Base-by-base conservation (phyloP, 2,797 vertebrate species). In the Molossus alvarezi region DNA sequence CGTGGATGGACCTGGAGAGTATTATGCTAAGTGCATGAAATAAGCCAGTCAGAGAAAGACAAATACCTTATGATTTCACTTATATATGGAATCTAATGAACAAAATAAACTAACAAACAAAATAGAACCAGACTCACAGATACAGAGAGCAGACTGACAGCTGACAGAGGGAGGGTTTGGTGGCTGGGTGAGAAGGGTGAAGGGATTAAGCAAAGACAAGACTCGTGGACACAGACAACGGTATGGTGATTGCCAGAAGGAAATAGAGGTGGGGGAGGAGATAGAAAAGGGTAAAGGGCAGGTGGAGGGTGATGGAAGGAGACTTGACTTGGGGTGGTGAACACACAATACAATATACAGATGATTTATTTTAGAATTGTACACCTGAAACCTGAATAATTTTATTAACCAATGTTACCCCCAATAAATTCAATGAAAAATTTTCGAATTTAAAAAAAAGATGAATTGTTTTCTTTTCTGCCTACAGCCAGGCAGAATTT, bases 401-500 rank as follows among this genome's bases (percentile, higher is more conserved):
- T 57, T 57, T 77, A 77, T 57, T 57, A 77, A 77, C n/a, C 29
- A 55, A 33, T 33, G n/a, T 57, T 51, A 77, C 10, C 20, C 29
- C 29, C 53, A 77, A 55, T 57, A 77, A 77, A 57, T 77, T 77
- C 53, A 77, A 57, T 77, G 12, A 20, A 55, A 55, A 45, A 3
- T 33, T 37, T 10, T 20, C 45, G 33, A 29, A n/a, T 77, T 60
- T 92, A 33, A 21, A 37, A 20, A 67, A 45, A 55, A 20, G 18
- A 33, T 33, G 18, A 77, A 55, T 77, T 77, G 53, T 77, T 57
- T 95, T 90, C 23, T 83, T 94, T 12, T 27, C 41, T 33, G 73
- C 64, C n/a, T 91, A 95, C 86, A 82, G 6, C 21, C 51, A 77
- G 27, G 55, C 55, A 93, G 65, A 89, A 87, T 80, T 90, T 87